Base-by-base conservation (phyloP, 2,888 invertebrate genomes). In the Listrodromus nycthemerus region DNA sequence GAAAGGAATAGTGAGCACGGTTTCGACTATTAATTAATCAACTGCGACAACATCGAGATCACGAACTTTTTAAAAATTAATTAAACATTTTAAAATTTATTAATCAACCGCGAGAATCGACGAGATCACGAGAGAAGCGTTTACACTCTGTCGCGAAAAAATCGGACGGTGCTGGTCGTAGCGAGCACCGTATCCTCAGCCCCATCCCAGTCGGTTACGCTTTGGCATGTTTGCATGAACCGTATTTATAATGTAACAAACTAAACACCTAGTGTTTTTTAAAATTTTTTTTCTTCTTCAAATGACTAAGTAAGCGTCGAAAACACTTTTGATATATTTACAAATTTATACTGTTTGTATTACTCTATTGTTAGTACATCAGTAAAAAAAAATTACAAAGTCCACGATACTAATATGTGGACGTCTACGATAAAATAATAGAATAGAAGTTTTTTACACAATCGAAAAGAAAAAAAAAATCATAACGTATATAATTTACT, bases 271-370 rank as follows among this genome's bases (percentile, higher is more conserved):
- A 84, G 86, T 87, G 80, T 80, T 55, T 52, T 78, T 76, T 50
- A n/a, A 67, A 45, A 76, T 50, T 27, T 41, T 77, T 74, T 79
- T 71, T 45, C 3, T 16, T 16, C 16, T 78, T 66, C 70, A 84
- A 65, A 65, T 83, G 73, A 80, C 75, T 69, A 71, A 61, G 10
- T 76, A 85, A 82, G 71, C 76, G 67, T 85, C 80, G 86, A 79
- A 65, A 84, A 88, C 86, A 88, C 87, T 91, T 92, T 92, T 91
- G 90, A 91, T 90, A 89, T 88, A 92, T 91, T 92, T 92, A 92
- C 91, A 92, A 88, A 87, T 92, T 92, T 92, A 87, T 91, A 92
- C 88, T 85, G 86, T 90, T 91, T 92, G 88, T 92, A 92, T 87
- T 45, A 86, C 76, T 45, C 63, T 77, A 80, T 45, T 77, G 61